Evolutionary conservation across 2,888 invertebrate species (phyloP).

Genomic region (Cephus rjabovi): DNA sequence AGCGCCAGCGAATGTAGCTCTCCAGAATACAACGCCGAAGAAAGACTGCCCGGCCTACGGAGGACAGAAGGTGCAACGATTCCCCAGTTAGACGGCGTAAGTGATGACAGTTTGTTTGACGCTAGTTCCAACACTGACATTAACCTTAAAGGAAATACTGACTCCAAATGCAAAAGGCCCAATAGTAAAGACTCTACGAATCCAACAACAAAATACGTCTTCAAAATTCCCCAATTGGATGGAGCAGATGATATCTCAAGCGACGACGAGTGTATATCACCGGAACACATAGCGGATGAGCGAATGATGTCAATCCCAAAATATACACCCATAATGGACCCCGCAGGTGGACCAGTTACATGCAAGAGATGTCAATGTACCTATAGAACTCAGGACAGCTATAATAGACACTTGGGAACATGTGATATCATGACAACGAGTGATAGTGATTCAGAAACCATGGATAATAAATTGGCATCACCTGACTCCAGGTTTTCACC

Average conservation of each 20-base stretch:
- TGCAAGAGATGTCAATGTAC: slow-evolving; percentile 91
- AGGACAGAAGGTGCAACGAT: slow-evolving; percentile 27
- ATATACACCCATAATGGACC: slow-evolving; percentile 61
- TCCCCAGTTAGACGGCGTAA: slow-evolving; percentile 40
- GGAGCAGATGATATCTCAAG: slow-evolving; percentile 77
- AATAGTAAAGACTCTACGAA: not conserved
- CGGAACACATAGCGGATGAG: slow-evolving; percentile 30
- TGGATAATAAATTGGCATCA: slow-evolving; percentile 53
- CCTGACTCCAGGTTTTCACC: slow-evolving; percentile 56
- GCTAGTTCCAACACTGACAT: slow-evolving; percentile 63
- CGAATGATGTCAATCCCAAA: slow-evolving; percentile 24
- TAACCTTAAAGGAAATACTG: slow-evolving; percentile 39
- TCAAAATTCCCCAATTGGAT: slow-evolving; percentile 74
- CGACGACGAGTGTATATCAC: slow-evolving; percentile 53
- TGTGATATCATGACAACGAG: slow-evolving; percentile 85
- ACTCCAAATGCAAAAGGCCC: slow-evolving; percentile 51
- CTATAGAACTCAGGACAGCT: slow-evolving; percentile 85
- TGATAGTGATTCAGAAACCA: slow-evolving; percentile 83
- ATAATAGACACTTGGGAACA: slow-evolving; percentile 80
- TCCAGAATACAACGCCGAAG: slow-evolving; percentile 58
- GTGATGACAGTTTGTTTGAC: slow-evolving; percentile 29
- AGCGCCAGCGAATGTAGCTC: slow-evolving; percentile 69
- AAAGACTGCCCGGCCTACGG: slow-evolving; percentile 33
- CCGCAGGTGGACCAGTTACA: slow-evolving; percentile 81
- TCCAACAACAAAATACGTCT: not conserved